Evolutionary conservation across 2,888 invertebrate species (phyloP), one percentile per base, ranked within the genome.

Genomic region (Acleris literana): DNA sequence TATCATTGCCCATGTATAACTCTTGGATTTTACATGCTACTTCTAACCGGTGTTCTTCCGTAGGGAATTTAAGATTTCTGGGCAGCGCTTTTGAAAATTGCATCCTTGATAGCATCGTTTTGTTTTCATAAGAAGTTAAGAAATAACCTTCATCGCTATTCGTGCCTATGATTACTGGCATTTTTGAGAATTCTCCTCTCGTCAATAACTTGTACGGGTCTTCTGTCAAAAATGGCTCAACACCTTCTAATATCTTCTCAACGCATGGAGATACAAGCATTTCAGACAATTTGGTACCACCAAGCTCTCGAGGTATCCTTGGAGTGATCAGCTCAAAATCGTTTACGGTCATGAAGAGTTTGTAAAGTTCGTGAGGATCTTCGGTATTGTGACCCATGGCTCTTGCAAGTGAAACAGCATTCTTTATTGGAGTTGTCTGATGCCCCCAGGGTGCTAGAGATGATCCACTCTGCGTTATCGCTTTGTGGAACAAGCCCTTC

Each of bases 381-480:
- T 82, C 72, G 0, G 84, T 78, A 17, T 81, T 70, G 44, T 82
- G 77, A 2, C 81, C 76, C 85, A 90, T 85, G 2, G 76, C 74
- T 72, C 84, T 89, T 0, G 88, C 84, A 3, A 90, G 69, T 9
- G 86, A 75, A 69, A 84, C 84, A 0, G 90, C 86, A 72, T 84
- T 72, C 46, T 79, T 83, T 1, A 86, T 68, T 0, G 90, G 88
- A 18, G 79, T 80, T 60, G 75, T 85, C 68, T 90, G 89, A n/a
- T 80, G 74, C 0, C 82, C 81, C 89, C 90, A 92, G 0, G 84
- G 69, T 0, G 81, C 74, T 2, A 88, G 60, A 0, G 89, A 80
- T 0, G 91, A 90, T 2, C 91, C 91, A 68, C 91, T 90, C 62
- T 90, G 86, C 43, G 83, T 71, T n/a, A 92, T 90, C 1, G 84